phyloP scores from a whole-genome alignment of 2,888 invertebrate species.

The Mesochorus sp. region DNA sequence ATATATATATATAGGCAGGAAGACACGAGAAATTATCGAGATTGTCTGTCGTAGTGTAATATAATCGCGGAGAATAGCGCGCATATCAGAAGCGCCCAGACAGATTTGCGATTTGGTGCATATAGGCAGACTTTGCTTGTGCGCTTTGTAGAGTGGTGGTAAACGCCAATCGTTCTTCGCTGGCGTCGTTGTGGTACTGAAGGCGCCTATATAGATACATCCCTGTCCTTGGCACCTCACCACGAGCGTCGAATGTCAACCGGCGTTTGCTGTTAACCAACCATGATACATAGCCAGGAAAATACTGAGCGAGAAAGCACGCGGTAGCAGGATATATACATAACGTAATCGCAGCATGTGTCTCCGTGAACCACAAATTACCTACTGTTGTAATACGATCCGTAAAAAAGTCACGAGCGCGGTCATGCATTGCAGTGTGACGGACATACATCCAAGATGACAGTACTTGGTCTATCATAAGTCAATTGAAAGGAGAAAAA shows the following conservation, averaged over 20 bases:
- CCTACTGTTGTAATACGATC: slow-evolving; percentile 38
- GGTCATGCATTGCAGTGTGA: slow-evolving; percentile 6
- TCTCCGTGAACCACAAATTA: slow-evolving; percentile 29
- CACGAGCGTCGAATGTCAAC: slow-evolving; percentile 48
- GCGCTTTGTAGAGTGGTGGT: not conserved
- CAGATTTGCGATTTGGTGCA: not conserved
- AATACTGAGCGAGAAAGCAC: slow-evolving; percentile 34
- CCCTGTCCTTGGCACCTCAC: slow-evolving; percentile 40
- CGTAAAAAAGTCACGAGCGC: slow-evolving; percentile 22
- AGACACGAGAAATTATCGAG: not conserved
- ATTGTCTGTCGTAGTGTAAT: not conserved
- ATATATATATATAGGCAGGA: not conserved
- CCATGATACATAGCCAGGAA: slow-evolving; percentile 27
- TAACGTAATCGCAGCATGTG: slow-evolving; percentile 33
- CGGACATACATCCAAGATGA: not conserved
- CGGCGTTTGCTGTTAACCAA: slow-evolving; percentile 39
- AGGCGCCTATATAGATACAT: not conserved
- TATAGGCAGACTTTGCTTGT: not conserved
- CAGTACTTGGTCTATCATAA: not conserved
- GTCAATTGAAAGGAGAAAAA: not conserved
- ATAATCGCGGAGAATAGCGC: not conserved
- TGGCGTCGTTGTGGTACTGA: slow-evolving; percentile 4
- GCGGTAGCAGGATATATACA: slow-evolving; percentile 20
- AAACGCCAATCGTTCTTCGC: slow-evolving; percentile 38
- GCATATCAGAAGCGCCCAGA: not conserved